Evolutionary conservation across 2,888 invertebrate genomes (phyloP).

Genomic region (Miltochrista miniata): DNA sequence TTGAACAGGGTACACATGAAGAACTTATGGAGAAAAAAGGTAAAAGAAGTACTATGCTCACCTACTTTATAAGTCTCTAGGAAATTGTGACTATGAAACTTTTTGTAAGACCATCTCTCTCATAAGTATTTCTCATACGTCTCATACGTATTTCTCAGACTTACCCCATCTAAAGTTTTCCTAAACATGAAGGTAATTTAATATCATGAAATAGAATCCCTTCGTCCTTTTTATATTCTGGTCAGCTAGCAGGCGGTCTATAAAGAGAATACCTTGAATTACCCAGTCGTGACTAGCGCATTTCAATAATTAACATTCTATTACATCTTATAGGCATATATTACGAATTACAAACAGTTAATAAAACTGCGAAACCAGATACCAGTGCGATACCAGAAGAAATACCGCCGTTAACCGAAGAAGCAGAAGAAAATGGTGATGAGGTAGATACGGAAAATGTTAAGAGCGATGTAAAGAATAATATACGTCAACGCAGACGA

Average conservation of each 20-base stretch:
- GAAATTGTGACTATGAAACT: no score
- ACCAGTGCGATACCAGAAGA: constrained; percentile 52
- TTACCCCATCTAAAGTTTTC: background rate
- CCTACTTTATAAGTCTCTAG: no score
- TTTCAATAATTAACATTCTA: background rate
- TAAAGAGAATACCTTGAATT: background rate
- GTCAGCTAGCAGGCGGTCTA: no score
- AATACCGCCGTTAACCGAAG: constrained; percentile 58
- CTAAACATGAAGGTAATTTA: no score
- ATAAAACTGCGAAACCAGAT: constrained; percentile 61
- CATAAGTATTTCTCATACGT: no score
- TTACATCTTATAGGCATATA: constrained; percentile 55
- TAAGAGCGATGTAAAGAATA: constrained; percentile 9
- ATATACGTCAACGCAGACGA: constrained; percentile 44
- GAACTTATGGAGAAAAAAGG: constrained; percentile 87
- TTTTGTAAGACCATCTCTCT: no score
- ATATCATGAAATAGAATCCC: no score
- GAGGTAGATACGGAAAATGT: constrained; percentile 13
- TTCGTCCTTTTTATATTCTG: no score
- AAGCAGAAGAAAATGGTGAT: constrained; percentile 43
- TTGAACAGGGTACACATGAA: constrained; percentile 89
- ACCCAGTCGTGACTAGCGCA: background rate
- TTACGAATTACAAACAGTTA: constrained; percentile 86
- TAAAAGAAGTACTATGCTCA: no score
- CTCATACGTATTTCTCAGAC: no score